Evolutionary conservation across 1,140 invertebrate species (phyloP), one percentile per base, ranked within the genome.

Genomic region (Pentalonia nigronervosa): DNA sequence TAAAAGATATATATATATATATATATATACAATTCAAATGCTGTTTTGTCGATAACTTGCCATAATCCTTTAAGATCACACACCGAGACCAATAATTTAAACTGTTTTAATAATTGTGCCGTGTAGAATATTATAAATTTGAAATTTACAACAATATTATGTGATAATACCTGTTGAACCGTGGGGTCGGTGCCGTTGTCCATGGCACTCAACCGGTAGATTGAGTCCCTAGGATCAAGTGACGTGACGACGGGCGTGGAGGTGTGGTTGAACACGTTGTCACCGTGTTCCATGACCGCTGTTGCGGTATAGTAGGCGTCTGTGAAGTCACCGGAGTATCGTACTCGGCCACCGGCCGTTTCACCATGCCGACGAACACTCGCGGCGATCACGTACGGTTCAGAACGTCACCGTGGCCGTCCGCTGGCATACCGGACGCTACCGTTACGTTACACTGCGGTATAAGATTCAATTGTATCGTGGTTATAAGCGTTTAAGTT

Each of bases 171-270:
- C 91, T 93, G 91, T 93, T 93, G 91, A 48, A 84, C 91, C 48
- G 91, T 93, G 4, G 91, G 91, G 9, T 93, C 76, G 91, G 91
- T 93, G 14, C 91, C 91, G 91, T 93, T 93, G 25, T 93, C 91
- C 81, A 93, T 93, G 36, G 14, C 81, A 36, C 34, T 86, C 25
- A 93, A 56, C 47, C 48, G 81, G 81, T 50, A 93, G 81, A 84
- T 34, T 17, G 91, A 50, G 47, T 93, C 34, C 7, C 76, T 21
- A 4, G 47, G 76, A 83, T 45, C 48, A 47, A 84, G 34, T 76
- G 60, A 17, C 25, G 81, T 30, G 48, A 92, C 48, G 34, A 53
- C 34, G 14, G 91, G 9, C 50, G 81, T 30, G 34, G 67, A 23
- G 1, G 67, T 93, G 23, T 56, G 76, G 48, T 93, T 93, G 91